Percentiles rank a stretch among this genome's conserved stretches.
phyloP scores from a whole-genome alignment of 2,113 vertebrate species.

The Scytalopus superciliaris region DNA sequence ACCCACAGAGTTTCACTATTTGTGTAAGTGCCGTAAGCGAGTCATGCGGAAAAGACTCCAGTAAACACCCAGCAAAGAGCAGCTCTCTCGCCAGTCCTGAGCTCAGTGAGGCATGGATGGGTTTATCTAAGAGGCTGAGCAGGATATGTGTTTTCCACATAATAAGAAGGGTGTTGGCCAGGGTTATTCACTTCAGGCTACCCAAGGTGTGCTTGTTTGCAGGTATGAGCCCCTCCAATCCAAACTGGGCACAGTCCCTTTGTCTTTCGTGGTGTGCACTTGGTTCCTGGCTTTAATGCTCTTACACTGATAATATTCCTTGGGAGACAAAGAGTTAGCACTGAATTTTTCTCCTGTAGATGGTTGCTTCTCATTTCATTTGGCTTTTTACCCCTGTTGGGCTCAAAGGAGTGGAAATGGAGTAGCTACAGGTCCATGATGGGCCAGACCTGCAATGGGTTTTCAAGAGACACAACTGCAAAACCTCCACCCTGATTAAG shows the following conservation, averaged over 20 bases:
- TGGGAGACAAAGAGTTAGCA: neutral
- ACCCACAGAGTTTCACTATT: neutral
- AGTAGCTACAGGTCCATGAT: neutral
- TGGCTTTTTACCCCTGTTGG: fast-evolving
- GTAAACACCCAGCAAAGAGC: neutral
- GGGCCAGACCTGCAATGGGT: neutral
- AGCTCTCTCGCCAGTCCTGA: neutral
- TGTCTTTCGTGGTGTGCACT: neutral
- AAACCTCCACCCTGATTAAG: neutral
- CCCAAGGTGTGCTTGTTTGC: neutral
- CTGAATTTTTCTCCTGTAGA: neutral
- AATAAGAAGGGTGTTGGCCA: neutral
- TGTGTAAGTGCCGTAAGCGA: fast-evolving
- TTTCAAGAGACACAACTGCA: neutral
- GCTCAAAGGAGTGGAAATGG: neutral
- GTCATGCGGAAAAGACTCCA: neutral
- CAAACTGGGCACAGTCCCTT: neutral
- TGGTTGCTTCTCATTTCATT: neutral
- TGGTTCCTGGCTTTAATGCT: neutral
- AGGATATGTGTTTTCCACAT: neutral
- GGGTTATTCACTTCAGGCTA: neutral
- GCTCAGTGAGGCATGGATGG: neutral
- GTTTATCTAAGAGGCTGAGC: neutral
- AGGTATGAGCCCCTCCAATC: neutral
- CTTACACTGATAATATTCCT: neutral